Base-by-base conservation (phyloP, 53 echinoderm and acorn worm species). In the Patiria pectinifera region DNA sequence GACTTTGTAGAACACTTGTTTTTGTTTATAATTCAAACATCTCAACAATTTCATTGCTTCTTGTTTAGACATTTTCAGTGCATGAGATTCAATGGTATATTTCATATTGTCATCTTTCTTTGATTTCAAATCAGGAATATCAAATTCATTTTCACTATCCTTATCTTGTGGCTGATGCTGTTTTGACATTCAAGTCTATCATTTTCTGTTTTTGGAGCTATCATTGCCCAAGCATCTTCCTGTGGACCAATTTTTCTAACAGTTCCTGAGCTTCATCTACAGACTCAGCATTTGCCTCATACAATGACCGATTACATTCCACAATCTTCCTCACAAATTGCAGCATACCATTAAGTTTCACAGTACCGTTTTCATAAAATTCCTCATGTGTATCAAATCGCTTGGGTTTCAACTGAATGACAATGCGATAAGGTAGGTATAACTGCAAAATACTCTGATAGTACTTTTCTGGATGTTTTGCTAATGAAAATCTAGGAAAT, bases 221-320 rank as follows among this genome's bases (percentile, higher is more conserved):
- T 85, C 80, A 91, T 70, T 43, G 90, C 83, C 93, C 95, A 93
- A 71, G 95, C 95, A 95, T 95, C 95, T 86, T 95, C 93, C 0
- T 25, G 93, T 58, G 78, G 78, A 63, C 93, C 95, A 87, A 89
- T 25, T 85, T 16, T 45, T 89, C 49, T 18, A 95, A 21, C 46
- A 62, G 15, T 24, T 85, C 80, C 78, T 89, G 66, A 53, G 95
- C 95, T 59, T 71, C 79, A 53, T 93, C 91, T 76, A 95, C n/a
- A 26, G 78, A n/a, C 8, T 93, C 91, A 91, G 48, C 83, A 59
- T 66, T 63, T 14, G 81, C 46, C 59, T 91, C 91, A 71, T 46
- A 93, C 6, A 80, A 12, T 63, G 62, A 45, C 35, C 86, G 62
- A 23, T 93, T 93, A 19, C 46, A 44, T 24, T 53, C 82, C 26